These are phyloP conservation scores for Arrhamphus sclerolepis DNA, from an alignment of 2,797 vertebrate species.

Conservation along the genomic window DNA sequence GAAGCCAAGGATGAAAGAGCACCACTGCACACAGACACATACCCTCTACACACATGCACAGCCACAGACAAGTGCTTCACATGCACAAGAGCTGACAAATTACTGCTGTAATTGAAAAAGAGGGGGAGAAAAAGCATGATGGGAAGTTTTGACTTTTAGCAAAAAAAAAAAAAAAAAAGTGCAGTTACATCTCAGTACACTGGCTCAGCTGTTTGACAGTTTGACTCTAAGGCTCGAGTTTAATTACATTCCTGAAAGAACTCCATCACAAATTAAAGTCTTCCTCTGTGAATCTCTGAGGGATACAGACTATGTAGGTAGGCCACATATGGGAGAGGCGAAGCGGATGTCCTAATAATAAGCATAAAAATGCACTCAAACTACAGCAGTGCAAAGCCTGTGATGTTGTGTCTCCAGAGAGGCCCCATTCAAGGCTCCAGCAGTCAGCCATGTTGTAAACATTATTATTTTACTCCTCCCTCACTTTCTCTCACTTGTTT, in stretches of 20 bases:
- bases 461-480: constrained; percentile 72
- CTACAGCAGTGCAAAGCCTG: constrained; percentile 43
- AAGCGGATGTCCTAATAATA: constrained; percentile 65
- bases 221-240: constrained; percentile 27
- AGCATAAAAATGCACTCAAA: constrained; percentile 46
- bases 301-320: constrained; percentile 36
- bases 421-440: constrained; percentile 59
- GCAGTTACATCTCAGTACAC: constrained; percentile 20
- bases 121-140: background rate
- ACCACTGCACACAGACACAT: constrained; percentile 71
- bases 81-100: constrained; percentile 24
- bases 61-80: constrained; percentile 16
- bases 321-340: constrained; percentile 47
- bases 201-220: constrained; percentile 12
- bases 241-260: constrained; percentile 57
- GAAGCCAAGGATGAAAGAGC: constrained; percentile 91
- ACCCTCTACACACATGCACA: constrained; percentile 48
- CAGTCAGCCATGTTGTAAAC: constrained; percentile 78
- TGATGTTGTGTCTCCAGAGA: constrained; percentile 70
- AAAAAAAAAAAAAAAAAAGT: constrained; percentile 11
- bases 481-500: constrained; percentile 53
- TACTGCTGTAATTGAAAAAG: constrained; percentile 16
- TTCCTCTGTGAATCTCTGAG: constrained; percentile 46
- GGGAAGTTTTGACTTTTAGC: constrained; percentile 21
- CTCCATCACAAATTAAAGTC: constrained; percentile 55